Evolutionary conservation across 2,113 vertebrate species (phyloP).

Genomic region (Sceloporus undulatus): DNA sequence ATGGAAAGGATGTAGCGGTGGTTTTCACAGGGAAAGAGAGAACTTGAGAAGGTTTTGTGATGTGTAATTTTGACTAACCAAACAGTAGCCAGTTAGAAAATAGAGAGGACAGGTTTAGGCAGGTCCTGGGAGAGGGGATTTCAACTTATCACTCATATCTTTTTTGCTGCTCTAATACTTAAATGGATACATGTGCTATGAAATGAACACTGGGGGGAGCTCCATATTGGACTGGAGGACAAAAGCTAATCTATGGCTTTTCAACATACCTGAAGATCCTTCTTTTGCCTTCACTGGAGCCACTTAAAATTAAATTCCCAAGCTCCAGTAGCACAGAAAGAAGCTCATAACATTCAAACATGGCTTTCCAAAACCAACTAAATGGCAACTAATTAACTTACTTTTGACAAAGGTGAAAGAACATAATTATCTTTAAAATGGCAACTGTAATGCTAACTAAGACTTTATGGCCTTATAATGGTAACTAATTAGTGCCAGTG

Average conservation of each 20-base stretch:
- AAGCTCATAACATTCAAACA: too few relatives aligned
- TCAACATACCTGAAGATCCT: background rate
- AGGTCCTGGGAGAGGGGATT: background rate
- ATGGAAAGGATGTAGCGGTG: background rate
- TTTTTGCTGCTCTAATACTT: background rate
- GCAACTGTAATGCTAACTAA: too few relatives aligned
- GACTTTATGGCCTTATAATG: too few relatives aligned
- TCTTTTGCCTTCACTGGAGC: background rate
- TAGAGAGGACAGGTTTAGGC: too few relatives aligned
- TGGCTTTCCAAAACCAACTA: too few relatives aligned
- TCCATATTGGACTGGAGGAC: background rate
- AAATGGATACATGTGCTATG: background rate
- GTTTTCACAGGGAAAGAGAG: constrained; percentile 33
- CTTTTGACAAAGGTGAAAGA: too few relatives aligned
- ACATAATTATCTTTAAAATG: too few relatives aligned
- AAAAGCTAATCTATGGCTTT: background rate
- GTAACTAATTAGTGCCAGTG: too few relatives aligned
- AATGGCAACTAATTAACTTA: too few relatives aligned
- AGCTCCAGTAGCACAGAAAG: too few relatives aligned
- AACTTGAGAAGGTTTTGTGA: constrained; percentile 16
- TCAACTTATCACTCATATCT: background rate
- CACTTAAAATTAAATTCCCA: too few relatives aligned
- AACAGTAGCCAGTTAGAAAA: background rate
- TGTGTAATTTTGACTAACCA: background rate
- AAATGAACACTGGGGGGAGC: background rate